Evolutionary conservation across 2,113 vertebrate species (phyloP), one percentile per base, ranked within the genome.

Genomic region (Apus apus): DNA sequence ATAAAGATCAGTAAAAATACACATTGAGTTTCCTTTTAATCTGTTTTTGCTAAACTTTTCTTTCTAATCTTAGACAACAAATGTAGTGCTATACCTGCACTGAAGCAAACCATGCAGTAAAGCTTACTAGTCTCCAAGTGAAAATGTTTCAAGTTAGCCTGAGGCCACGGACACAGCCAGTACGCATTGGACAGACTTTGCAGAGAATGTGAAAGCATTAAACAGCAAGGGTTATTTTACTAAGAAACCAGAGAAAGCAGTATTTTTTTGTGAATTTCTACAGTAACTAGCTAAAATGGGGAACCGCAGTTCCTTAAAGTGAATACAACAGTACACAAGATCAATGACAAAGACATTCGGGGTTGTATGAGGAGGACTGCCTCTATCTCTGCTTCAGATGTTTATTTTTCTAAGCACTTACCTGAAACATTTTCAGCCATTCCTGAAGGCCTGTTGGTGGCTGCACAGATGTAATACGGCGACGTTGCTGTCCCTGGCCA

Each of bases 381-480:
- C 68, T 54, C 34, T 56, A 50, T 70, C 21, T 53, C 2, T 57
- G 75, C 66, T 62, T 19, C 72, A 68, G 54, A 5, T 21, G 27
- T 9, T 53, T 23, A 12, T 56, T 58, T 64, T 38, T 77, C 27
- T 45, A 74, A 46, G 65, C 43, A 51, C 30, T 6, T 96, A 99
- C 99, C 99, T 99, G 99, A 98, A 99, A 99, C 97, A 99, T 99
- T 90, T 99, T 99, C 97, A 99, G 99, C 99, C 99, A 99, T 96
- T 99, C 99, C 91, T 99, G 99, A 83, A 99, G 99, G 97, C 99
- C 99, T 4, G 99, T 98, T 2, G 99, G 99, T 11, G 99, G 99
- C 92, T 99, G 99, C 93, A 99, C 99, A 81, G 99, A 99, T 94
- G 99, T 99, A 94, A 99, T 99, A 51, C 99, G 98, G 61, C 99